A percentile compares a stretch with the other conserved stretches of the same genome.
Evolutionary conservation across 2,797 vertebrate genomes (phyloP).

Genomic region (Rhinichthys osculus): DNA sequence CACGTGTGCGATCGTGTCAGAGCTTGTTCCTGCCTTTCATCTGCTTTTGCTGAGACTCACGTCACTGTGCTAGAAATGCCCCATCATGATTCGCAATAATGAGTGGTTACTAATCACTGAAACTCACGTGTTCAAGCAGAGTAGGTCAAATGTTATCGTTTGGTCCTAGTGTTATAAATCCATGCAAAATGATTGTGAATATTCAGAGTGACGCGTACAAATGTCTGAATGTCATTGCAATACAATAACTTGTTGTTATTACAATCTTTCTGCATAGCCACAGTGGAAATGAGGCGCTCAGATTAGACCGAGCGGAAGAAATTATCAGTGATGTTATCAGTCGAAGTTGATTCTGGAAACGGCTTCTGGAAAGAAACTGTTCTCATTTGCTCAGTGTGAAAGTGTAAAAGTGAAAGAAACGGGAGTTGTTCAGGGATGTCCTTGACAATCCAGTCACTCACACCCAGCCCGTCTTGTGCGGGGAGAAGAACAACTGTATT

Average conservation of each 20-base stretch:
- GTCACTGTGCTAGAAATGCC: background rate
- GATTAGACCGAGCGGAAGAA: background rate
- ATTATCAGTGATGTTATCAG: background rate
- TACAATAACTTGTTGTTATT: too few relatives aligned
- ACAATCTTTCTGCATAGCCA: background rate
- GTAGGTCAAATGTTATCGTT: background rate
- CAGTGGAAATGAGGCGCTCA: background rate
- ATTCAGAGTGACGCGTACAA: background rate
- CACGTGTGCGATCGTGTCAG: background rate
- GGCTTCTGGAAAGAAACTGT: background rate
- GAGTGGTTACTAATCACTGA: background rate
- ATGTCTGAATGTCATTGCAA: background rate
- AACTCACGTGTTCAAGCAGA: background rate
- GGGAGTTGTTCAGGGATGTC: background rate
- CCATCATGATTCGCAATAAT: background rate
- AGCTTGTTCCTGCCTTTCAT: background rate
- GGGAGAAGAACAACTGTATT: too few relatives aligned
- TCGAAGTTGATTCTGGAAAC: too few relatives aligned
- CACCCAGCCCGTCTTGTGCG: too few relatives aligned
- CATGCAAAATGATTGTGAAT: background rate
- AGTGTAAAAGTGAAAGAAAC: background rate
- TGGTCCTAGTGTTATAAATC: background rate
- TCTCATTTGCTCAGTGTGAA: background rate
- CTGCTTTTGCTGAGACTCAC: background rate
- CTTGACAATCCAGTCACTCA: background rate